Evolutionary conservation across 2,888 invertebrate genomes (phyloP), one percentile per base, ranked within the genome.

Genomic region (Hipparchia sbordonii): DNA sequence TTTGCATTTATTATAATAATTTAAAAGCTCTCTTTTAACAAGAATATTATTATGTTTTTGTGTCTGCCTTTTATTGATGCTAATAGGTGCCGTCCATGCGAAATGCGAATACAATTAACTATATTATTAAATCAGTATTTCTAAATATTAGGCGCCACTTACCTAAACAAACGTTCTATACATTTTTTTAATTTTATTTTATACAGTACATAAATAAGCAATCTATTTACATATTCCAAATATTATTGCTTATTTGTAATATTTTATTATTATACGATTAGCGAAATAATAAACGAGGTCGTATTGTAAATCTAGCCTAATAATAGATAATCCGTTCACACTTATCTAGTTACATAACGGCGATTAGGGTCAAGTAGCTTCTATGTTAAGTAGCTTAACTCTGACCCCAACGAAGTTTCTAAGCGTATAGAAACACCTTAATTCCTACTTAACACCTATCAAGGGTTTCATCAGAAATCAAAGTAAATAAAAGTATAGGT

Each of bases 301-400:
- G 12, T 52, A 2, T 60, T 13, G 60, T 39, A 68, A 68, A 52
- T 52, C 61, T 61, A 52, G 61, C 60, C 2, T 45, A 48, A 56
- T 62, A 67, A 67, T 62, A 62, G 45, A 54, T 57, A 66, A 71
- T 71, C 45, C 52, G 10, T 67, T 61, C 56, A 60, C 68, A 70
- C 72, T 72, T 63, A 61, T 62, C 71, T 57, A 72, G 71, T 66
- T 70, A 69, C 52, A 54, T 79, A 61, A 71, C 39, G 68, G 79
- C 79, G 81, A 87, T 87, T 82, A 85, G 87, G 90, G 90, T 89
- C 89, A 90, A 91, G 87, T 87, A 60, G 52, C 52, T 60, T 68
- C 63, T 85, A 81, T 78, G 73, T 75, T 89, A 90, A 90, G 87
- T 80, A 84, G 90, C 89, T 90, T 90, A 89, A 77, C 74, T 73